Percentiles rank a stretch among this genome's conserved stretches.
Conservation (phyloP, 37 sponge, comb jelly and placozoan genomes). For the Beroe forskalii region DNA sequence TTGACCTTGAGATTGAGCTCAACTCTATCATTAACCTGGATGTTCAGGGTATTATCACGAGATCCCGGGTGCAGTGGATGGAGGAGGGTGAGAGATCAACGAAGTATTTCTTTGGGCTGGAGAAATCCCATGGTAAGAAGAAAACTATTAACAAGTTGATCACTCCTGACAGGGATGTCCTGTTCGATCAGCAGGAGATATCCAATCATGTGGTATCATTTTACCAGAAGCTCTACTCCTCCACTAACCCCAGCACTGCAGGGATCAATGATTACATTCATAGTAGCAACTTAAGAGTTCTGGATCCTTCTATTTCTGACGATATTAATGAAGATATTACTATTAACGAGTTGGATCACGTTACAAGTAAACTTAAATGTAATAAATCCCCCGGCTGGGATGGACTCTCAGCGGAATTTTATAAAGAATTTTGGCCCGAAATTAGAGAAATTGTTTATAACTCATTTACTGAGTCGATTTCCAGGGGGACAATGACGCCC, state of each 20-base stretch:
- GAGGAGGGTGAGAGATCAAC: background rate
- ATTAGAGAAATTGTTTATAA: background rate
- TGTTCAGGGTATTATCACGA: background rate
- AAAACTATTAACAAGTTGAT: background rate
- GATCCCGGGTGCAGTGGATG: background rate
- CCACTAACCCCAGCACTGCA: too few relatives aligned
- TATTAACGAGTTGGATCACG: background rate
- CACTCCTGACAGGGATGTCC: background rate
- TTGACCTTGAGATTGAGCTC: background rate
- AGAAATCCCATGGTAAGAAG: background rate
- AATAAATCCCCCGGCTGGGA: too few relatives aligned
- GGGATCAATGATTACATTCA: background rate
- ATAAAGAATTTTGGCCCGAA: too few relatives aligned
- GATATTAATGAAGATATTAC: background rate
- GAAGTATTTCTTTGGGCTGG: background rate
- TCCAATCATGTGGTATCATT: background rate
- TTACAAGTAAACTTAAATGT: background rate
- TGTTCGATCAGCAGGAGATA: background rate
- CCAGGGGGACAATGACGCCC: background rate
- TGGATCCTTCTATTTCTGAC: background rate
- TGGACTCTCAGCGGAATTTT: too few relatives aligned
- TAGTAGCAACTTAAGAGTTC: background rate
- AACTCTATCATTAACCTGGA: background rate
- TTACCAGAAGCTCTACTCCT: background rate
- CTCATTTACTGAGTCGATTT: background rate